Conservation (phyloP, 2,888 invertebrate genomes). For the Tholera decimalis region DNA sequence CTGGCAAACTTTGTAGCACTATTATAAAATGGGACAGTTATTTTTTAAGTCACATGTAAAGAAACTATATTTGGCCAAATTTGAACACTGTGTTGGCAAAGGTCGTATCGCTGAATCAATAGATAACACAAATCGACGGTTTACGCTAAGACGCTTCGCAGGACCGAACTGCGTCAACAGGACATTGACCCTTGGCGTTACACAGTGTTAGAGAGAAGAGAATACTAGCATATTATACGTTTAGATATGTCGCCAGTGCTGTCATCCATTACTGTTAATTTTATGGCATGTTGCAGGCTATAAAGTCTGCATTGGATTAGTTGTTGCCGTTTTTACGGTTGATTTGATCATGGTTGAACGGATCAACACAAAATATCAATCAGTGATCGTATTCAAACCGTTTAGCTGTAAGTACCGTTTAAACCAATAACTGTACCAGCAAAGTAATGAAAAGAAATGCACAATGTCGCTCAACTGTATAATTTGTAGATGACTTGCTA, state of each 20-base stretch:
- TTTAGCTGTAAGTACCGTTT: slow-evolving; percentile 10
- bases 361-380: slow-evolving; percentile 26
- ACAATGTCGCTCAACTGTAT: neutral
- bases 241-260: slow-evolving; percentile 32
- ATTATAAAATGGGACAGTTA: slow-evolving; percentile 13
- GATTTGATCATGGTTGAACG: slow-evolving; percentile 28
- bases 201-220: slow-evolving; percentile 31
- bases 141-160: slow-evolving; percentile 29
- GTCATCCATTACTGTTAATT: slow-evolving; percentile 81
- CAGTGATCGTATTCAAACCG: slow-evolving; percentile 13
- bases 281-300: slow-evolving; percentile 55
- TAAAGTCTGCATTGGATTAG: slow-evolving; percentile 32
- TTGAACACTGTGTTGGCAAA: slow-evolving; percentile 9
- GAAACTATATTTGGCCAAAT: slow-evolving; percentile 11
- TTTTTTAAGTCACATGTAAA: slow-evolving; percentile 8
- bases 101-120: slow-evolving; percentile 31
- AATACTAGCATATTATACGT: slow-evolving; percentile 64
- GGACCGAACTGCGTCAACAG: slow-evolving; percentile 50
- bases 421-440: slow-evolving; percentile 17
- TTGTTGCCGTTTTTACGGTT: slow-evolving; percentile 36
- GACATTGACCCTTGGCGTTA: slow-evolving; percentile 70
- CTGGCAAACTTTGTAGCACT: slow-evolving; percentile 20
- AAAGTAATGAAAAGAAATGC: slow-evolving; percentile 2
- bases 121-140: slow-evolving; percentile 20
- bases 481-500: neutral